phyloP scores from a whole-genome alignment of 2,113 vertebrate genomes.

The Microtus oregoni region DNA sequence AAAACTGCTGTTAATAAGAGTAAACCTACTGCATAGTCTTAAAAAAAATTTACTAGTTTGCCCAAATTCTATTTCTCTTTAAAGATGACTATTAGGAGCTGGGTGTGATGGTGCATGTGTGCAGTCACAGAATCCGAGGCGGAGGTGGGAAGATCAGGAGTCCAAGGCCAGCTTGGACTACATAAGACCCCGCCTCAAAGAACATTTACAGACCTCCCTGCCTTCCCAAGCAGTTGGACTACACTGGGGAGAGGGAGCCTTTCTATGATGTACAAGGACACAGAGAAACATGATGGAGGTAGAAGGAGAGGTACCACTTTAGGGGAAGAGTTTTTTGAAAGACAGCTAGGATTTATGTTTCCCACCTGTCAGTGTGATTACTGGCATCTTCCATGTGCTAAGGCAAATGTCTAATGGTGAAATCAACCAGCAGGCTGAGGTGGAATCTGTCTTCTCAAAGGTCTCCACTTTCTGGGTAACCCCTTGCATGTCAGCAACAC shows the following conservation, averaged over 20 bases:
- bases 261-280: neutral
- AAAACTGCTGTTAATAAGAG: neutral
- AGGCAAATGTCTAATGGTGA: neutral
- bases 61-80: neutral
- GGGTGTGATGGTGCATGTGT: neutral
- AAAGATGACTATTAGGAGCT: neutral
- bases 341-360: neutral
- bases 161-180: neutral
- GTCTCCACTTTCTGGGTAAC: neutral
- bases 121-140: too few species aligned
- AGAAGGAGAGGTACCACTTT: neutral
- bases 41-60: neutral
- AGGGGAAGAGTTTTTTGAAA: neutral
- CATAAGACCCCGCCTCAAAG: neutral
- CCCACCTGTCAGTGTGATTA: neutral
- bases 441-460: fast-evolving
- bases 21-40: neutral
- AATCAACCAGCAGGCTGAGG: neutral
- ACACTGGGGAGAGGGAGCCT: neutral
- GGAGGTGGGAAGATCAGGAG: neutral
- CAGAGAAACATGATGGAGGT: neutral
- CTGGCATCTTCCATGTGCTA: neutral
- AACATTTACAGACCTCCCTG: neutral
- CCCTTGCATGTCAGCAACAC: neutral
- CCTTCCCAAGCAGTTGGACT: neutral